Conservation (phyloP, 2,797 vertebrate species). For the Lacerta agilis region DNA sequence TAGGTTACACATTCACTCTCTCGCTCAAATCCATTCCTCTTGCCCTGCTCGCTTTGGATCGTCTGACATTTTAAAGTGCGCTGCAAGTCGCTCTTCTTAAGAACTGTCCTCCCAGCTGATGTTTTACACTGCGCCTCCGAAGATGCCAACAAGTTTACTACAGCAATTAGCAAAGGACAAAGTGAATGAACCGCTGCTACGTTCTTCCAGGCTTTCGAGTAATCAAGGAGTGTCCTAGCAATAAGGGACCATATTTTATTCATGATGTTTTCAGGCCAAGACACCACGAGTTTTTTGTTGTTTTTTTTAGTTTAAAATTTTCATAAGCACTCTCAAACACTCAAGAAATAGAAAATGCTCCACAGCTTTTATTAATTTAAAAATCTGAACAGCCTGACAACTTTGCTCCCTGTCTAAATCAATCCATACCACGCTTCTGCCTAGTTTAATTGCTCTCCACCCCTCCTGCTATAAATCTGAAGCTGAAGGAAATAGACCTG, state of each 20-base stretch:
- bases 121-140: slow-evolving; percentile 25
- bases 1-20: neutral
- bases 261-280: slow-evolving; percentile 56
- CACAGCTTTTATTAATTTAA: slow-evolving; percentile 59
- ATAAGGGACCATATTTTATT: slow-evolving; percentile 61
- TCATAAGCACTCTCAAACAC: slow-evolving; percentile 63
- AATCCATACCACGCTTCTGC: slow-evolving; percentile 50
- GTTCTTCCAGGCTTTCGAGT: slow-evolving; percentile 53
- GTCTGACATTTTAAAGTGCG: neutral
- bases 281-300: slow-evolving; percentile 10
- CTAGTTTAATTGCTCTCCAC: slow-evolving; percentile 9
- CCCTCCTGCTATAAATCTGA: slow-evolving; percentile 29
- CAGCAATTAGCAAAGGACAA: slow-evolving; percentile 37
- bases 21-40: neutral
- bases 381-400: slow-evolving; percentile 65
- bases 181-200: slow-evolving; percentile 50
- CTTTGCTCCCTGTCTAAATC: slow-evolving; percentile 49
- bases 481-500: slow-evolving; percentile 52
- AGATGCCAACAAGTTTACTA: slow-evolving; percentile 10
- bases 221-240: slow-evolving; percentile 54
- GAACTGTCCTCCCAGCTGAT: neutral
- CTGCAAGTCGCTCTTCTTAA: neutral
- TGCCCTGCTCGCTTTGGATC: neutral
- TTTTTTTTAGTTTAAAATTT: slow-evolving; percentile 52
- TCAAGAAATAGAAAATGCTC: slow-evolving; percentile 58